These are phyloP conservation scores for Sympetrum striolatum DNA, from an alignment of 2,888 invertebrate species.

Conservation along the genomic window DNA sequence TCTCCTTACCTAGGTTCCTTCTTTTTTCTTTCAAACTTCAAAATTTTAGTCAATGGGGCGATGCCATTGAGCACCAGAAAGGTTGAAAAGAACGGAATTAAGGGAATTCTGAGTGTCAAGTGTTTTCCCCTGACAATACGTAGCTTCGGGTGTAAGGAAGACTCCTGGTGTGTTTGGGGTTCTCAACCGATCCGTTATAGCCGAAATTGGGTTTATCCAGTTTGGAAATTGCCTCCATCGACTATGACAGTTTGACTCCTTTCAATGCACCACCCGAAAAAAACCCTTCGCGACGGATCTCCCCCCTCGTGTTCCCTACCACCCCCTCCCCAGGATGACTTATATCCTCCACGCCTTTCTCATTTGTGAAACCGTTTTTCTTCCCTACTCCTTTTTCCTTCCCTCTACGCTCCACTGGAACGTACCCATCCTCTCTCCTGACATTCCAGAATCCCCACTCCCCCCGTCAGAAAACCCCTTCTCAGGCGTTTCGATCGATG, in stretches of 20 bases:
- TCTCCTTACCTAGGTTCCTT: too few species aligned
- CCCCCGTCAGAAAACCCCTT: not conserved
- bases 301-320: not conserved
- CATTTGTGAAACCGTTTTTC: conserved; percentile 27
- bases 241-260: not conserved
- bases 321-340: conserved; percentile 1
- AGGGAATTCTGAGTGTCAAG: too few species aligned
- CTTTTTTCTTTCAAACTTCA: too few species aligned
- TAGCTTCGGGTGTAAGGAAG: not conserved
- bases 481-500: not conserved
- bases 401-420: not conserved
- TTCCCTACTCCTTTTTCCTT: not conserved
- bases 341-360: conserved; percentile 38
- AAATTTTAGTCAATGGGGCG: too few species aligned
- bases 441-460: not conserved
- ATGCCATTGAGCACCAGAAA: too few species aligned
- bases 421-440: not conserved
- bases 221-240: not conserved
- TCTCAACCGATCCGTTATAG: too few species aligned
- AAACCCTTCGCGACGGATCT: not conserved
- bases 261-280: not conserved
- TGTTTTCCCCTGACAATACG: not conserved
- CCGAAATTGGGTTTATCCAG: not conserved
- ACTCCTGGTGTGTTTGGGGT: not conserved
- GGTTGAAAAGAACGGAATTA: too few species aligned